Base-by-base conservation (phyloP, 2,888 invertebrate species). In the Arrhopalites spinosus region DNA sequence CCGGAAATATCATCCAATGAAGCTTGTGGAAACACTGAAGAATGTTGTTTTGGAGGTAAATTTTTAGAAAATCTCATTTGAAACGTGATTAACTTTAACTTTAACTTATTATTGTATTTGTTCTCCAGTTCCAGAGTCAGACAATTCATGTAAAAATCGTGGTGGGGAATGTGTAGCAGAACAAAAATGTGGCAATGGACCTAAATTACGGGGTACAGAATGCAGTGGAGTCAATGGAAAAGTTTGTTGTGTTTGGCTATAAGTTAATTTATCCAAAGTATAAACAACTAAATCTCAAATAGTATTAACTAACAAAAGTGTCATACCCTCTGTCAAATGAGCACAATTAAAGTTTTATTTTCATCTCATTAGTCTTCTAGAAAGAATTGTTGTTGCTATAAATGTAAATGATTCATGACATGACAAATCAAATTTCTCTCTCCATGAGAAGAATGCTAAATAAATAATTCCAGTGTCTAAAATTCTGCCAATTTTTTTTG, bases 11-110 rank as follows among this genome's bases (percentile, higher is more conserved):
- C 27, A 11, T 67, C 53, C 29, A 64, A 63, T 5, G 73, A 73
- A 2, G 79, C 80, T 56, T 81, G 82, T 68, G 66, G 47, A 23
- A n/a, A 23, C 2, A 78, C 78, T 11, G 45, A 78, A 56, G 82
- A 82, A 43, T 82, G 82, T 45, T 82, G 82, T 59, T 80, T 75
- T 73, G 80, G 78, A 75, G 59, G 82, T 82, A 75, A 75, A 76
- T 73, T 17, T 17, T n/a, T 29, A 47, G n/a, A 47, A 13, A 7
- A n/a, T 53, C 53, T 27, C 61, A 61, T 29, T 7, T n/a, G n/a
- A n/a, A n/a, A n/a, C n/a, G n/a, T n/a, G n/a, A 11, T 45, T 15
- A 45, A 45, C 47, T 45, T 17, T 43, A 45, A 63, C 56, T 63
- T 30, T 61, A 27, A n/a, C 23, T 15, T 50, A 50, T 8, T 11